A percentile compares a stretch with the other conserved stretches of the same genome.
Evolutionary conservation across 2,797 vertebrate species (phyloP).

Genomic region (Tragelaphus oryx): DNA sequence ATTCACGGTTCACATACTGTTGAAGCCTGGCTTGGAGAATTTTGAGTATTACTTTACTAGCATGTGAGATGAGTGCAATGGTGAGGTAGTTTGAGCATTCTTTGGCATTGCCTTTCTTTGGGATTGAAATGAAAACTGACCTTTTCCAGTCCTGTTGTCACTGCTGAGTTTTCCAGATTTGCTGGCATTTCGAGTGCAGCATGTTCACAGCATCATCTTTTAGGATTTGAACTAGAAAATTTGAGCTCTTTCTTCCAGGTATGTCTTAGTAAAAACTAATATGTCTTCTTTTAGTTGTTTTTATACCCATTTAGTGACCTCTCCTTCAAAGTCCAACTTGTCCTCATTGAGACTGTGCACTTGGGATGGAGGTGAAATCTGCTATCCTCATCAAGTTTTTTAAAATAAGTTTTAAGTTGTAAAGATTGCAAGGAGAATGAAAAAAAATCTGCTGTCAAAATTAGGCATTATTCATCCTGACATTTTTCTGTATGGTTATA

Average conservation of each 20-base stretch:
- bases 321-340: background rate
- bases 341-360: background rate
- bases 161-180: background rate
- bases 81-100: background rate
- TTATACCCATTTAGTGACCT: background rate
- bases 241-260: background rate
- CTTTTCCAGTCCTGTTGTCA: background rate
- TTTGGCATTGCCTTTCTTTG: background rate
- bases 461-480: background rate
- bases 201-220: background rate
- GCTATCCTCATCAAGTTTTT: background rate
- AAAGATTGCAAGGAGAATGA: background rate
- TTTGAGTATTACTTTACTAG: background rate
- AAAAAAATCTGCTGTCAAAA: background rate
- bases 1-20: background rate
- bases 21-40: background rate
- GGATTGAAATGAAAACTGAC: background rate
- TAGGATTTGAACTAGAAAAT: background rate
- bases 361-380: background rate
- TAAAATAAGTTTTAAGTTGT: background rate
- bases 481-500: background rate
- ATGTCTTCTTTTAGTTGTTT: background rate
- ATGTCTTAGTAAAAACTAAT: background rate
- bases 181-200: background rate
- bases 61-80: background rate